Percentiles rank a stretch among this genome's conserved stretches.
Evolutionary conservation across 2,888 invertebrate species (phyloP).

Genomic region (Tupiocoris notatus): DNA sequence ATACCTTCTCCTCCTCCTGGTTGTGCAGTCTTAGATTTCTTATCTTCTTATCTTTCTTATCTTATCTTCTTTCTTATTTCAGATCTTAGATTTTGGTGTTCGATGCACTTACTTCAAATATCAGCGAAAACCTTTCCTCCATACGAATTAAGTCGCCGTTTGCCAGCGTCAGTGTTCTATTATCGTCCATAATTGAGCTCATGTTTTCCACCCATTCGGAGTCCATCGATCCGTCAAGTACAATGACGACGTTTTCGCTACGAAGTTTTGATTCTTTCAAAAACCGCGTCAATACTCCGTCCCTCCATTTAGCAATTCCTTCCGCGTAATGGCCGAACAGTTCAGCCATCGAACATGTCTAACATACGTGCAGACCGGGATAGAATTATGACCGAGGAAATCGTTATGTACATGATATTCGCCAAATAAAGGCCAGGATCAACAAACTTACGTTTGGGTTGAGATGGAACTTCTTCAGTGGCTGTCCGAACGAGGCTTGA

Average conservation of each 20-base stretch:
- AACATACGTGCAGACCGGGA: background rate
- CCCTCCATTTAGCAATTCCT: conserved; percentile 86
- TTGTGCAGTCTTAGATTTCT: no score
- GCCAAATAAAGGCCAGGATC: no score
- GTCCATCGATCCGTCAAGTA: conserved; percentile 93
- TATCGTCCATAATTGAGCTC: conserved; percentile 97
- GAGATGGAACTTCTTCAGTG: conserved; percentile 75
- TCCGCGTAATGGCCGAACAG: conserved; percentile 86
- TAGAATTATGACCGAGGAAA: background rate
- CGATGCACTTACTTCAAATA: conserved; percentile 27
- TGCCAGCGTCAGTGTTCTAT: conserved; percentile 81
- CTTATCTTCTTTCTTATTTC: no score
- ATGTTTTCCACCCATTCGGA: conserved; percentile 95
- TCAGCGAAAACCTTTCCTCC: conserved; percentile 3
- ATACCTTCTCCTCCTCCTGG: no score
- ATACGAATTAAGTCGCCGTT: conserved; percentile 82
- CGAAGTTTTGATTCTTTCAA: conserved; percentile 78
- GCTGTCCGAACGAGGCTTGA: conserved; percentile 70
- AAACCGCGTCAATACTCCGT: conserved; percentile 85
- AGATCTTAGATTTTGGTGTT: no score
- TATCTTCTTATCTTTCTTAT: no score
- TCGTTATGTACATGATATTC: no score
- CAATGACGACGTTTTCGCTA: conserved; percentile 75
- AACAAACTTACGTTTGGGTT: conserved; percentile 72
- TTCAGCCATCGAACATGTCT: conserved; percentile 81